These are phyloP conservation scores for Atethmia centrago DNA, from an alignment of 2,888 invertebrate species.

Conservation along the genomic window DNA sequence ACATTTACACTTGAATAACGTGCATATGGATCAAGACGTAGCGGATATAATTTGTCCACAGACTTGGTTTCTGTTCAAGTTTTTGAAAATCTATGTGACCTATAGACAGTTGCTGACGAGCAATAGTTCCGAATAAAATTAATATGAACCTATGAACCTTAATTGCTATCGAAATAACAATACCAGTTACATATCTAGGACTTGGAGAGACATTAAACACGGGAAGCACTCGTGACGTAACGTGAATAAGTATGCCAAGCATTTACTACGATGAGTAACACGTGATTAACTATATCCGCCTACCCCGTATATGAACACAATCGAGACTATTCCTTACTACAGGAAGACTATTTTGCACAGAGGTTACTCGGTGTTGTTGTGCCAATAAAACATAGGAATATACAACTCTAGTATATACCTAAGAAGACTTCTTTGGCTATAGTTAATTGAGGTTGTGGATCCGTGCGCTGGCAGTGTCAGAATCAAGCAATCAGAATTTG, in stretches of 20 bases:
- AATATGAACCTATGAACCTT: not conserved
- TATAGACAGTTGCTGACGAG: not conserved
- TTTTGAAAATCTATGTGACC: not conserved
- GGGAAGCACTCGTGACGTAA: conserved; percentile 17
- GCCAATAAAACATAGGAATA: not conserved
- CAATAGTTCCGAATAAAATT: not conserved
- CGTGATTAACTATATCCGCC: conserved; percentile 60
- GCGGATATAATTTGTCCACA: not conserved
- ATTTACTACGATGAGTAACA: conserved; percentile 63
- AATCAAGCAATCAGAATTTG: conserved; percentile 9
- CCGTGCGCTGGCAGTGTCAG: not conserved
- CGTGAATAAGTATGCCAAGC: conserved; percentile 53
- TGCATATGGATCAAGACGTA: conserved; percentile 5
- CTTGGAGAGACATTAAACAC: conserved; percentile 35
- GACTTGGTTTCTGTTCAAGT: not conserved
- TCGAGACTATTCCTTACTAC: conserved; percentile 32
- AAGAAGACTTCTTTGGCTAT: not conserved
- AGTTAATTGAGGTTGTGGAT: not conserved
- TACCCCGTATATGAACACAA: conserved; percentile 51
- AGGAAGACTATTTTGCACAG: conserved; percentile 33
- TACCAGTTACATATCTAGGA: conserved; percentile 2
- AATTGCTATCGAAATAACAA: not conserved
- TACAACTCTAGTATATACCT: not conserved
- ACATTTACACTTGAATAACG: conserved; percentile 10
- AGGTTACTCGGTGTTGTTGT: not conserved